A percentile compares a stretch with the other conserved stretches of the same genome.
These are phyloP conservation scores for Artibeus lituratus DNA, from an alignment of 2,797 vertebrate species.

Conservation along the genomic window DNA sequence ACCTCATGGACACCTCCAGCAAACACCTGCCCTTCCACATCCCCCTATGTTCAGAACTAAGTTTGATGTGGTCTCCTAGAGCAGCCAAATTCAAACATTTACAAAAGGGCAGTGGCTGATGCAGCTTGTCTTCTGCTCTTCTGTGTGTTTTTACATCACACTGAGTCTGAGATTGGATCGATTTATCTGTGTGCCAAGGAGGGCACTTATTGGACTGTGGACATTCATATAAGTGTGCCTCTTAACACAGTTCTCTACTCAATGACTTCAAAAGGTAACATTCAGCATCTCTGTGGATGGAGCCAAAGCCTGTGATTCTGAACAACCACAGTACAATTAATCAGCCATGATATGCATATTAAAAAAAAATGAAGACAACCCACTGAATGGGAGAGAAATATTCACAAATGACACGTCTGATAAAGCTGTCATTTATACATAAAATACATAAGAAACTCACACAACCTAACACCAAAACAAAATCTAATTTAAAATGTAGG, in stretches of 20 bases:
- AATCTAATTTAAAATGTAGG: no score
- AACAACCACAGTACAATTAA: not conserved
- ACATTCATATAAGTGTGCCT: not conserved
- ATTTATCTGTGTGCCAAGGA: not conserved
- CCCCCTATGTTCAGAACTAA: not conserved
- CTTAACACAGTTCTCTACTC: not conserved
- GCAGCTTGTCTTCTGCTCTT: not conserved
- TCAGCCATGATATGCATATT: not conserved
- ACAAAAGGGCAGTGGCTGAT: not conserved
- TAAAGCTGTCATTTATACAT: no score
- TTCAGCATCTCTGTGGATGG: not conserved
- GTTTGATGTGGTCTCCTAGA: not conserved
- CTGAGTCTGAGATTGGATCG: not conserved
- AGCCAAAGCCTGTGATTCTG: not conserved
- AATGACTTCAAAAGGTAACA: not conserved
- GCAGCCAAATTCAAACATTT: not conserved
- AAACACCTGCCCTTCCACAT: not conserved
- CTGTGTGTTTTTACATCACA: not conserved
- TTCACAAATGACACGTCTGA: no score
- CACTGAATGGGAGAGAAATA: no score
- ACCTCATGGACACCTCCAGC: not conserved
- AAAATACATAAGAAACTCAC: no score
- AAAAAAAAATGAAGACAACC: not conserved
- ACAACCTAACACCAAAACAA: no score
- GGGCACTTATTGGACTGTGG: not conserved